A percentile compares a stretch with the other conserved stretches of the same genome.
Evolutionary conservation across 2,113 vertebrate species (phyloP).

Genomic region (Pelvicachromis taeniatus): DNA sequence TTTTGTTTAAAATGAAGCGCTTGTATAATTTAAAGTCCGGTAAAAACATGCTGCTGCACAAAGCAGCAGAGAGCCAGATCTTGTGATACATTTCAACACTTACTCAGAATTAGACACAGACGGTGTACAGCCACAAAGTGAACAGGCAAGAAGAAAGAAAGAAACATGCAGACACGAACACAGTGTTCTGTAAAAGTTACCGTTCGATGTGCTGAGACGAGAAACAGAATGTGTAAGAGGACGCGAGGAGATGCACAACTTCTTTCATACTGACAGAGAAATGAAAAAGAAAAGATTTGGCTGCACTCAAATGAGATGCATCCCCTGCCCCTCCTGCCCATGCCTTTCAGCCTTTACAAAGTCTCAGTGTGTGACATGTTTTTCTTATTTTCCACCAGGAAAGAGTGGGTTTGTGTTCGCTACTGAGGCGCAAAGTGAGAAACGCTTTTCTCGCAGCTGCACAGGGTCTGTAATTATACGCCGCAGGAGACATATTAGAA

Average conservation of each 20-base stretch:
- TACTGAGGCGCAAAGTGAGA: slow-evolving; percentile 1
- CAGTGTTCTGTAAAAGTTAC: not conserved
- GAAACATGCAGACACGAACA: not conserved
- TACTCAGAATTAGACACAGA: not conserved
- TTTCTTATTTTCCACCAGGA: not conserved
- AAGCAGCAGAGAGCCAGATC: not conserved
- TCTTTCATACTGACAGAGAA: not conserved
- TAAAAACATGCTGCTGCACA: not conserved
- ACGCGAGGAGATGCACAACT: not conserved
- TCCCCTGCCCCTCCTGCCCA: not conserved
- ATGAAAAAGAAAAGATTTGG: not conserved
- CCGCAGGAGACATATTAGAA: slow-evolving; percentile 12
- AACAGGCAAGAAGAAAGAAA: not conserved
- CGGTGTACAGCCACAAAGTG: not conserved
- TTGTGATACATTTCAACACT: not conserved
- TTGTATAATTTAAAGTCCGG: not conserved
- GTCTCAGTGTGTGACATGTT: not conserved
- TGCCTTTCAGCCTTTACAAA: not conserved
- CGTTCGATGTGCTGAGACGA: not conserved
- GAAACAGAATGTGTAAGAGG: not conserved
- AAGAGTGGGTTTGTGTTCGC: slow-evolving; percentile 7
- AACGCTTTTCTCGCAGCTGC: slow-evolving; percentile 22
- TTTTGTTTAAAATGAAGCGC: not conserved
- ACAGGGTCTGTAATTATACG: slow-evolving; percentile 48
- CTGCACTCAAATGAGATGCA: not conserved